Conservation (phyloP, 2,113 vertebrate species). For the Balaeniceps rex region DNA sequence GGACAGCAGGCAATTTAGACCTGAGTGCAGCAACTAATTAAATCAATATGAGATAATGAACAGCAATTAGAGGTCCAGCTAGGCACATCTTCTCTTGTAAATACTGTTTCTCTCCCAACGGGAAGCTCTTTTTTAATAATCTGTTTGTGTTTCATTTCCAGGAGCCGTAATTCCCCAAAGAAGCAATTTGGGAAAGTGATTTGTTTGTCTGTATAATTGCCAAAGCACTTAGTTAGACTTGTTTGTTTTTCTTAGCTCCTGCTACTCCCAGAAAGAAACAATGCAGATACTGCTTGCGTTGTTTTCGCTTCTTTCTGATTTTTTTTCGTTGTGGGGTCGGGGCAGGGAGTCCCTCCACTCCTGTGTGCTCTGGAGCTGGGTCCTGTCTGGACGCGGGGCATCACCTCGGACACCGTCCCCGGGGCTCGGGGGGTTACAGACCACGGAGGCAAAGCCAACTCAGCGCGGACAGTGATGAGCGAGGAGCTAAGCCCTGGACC, state of each 20-base stretch:
- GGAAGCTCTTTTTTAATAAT: constrained; percentile 93
- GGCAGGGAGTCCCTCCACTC: rapidly evolving
- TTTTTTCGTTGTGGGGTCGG: rapidly evolving
- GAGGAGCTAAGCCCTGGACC: not conserved
- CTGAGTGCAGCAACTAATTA: constrained; percentile 92
- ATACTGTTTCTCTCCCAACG: constrained; percentile 88
- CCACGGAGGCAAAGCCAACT: not conserved
- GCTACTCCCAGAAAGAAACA: constrained; percentile 31
- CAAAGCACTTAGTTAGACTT: constrained; percentile 79
- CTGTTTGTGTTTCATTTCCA: constrained; percentile 96
- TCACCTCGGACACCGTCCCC: rapidly evolving
- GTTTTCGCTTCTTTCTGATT: not conserved
- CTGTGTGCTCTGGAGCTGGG: not conserved
- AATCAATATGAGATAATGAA: constrained; percentile 99
- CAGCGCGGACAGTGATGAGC: rapidly evolving
- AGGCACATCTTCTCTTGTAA: constrained; percentile 91
- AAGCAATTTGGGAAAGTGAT: constrained; percentile 92
- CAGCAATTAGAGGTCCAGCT: constrained; percentile 94
- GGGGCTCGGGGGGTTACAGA: too few relatives aligned
- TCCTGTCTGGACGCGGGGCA: rapidly evolving
- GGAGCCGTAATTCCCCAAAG: constrained; percentile 89
- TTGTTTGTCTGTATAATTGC: constrained; percentile 88
- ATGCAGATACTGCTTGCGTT: not conserved
- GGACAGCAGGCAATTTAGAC: constrained; percentile 88
- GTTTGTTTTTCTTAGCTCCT: constrained; percentile 76